Evolutionary conservation across 92 coral and sea anemone genomes (phyloP), one percentile per base, ranked within the genome.

Genomic region (Paramuricea clavata): DNA sequence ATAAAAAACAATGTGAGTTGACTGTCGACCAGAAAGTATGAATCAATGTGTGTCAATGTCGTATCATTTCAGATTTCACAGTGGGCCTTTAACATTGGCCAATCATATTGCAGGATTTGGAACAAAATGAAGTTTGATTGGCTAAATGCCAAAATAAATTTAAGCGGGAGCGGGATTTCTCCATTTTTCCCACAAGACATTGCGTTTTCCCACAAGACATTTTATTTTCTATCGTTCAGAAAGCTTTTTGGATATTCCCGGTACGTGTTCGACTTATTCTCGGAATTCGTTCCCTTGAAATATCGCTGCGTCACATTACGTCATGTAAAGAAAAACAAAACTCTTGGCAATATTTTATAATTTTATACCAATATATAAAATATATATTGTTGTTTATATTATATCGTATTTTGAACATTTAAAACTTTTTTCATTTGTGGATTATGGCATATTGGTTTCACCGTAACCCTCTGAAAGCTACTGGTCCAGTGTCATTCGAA

Each of bases 381-480:
- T 36, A 36, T 36, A 36, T 47, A 10, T 47, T 47, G 54, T 47
- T 47, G n/a, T n/a, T n/a, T n/a, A n/a, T n/a, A n/a, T n/a, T 47
- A 47, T 17, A 47, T 47, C 54, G 54, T 47, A 10, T 60, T 65
- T 31, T 60, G 68, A 5, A n/a, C 36, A 65, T 28, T 65, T 28
- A 19, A 5, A 33, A 0, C 2, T 72, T 72, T n/a, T n/a, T 72
- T 22, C 32, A 26, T n/a, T 76, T 31, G 70, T 12, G 44, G 57
- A 90, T 85, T 39, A 94, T 97, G 99, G 98, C 99, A 93, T 98
- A 97, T 81, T 97, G 99, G 99, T 97, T 97, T 92, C 99, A 97
- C 75, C 89, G 99, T 87, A 97, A 97, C 77, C 98, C 99, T 0
- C 92, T 97, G 61, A 97, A 97, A 86, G 99, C 99, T 85, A 92